Percentiles rank a stretch among this genome's conserved stretches.
phyloP scores from a whole-genome alignment of 2,888 invertebrate species.

The Cynaeus angustus region DNA sequence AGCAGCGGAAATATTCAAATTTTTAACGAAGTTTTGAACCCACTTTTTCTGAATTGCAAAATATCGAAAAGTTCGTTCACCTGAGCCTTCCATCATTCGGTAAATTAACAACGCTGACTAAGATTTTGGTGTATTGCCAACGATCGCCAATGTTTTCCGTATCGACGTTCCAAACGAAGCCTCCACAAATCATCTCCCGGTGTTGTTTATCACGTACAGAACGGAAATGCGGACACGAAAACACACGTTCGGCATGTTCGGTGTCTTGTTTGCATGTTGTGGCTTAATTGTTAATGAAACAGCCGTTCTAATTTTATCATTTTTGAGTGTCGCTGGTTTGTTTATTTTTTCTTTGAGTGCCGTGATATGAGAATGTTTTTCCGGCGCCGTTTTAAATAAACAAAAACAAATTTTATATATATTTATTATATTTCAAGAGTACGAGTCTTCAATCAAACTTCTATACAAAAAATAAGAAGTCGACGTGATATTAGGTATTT shows the following conservation, averaged over 20 bases:
- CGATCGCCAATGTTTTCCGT: not conserved
- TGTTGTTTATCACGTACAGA: conserved; percentile 2
- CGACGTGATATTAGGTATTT: too few relatives aligned
- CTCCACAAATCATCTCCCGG: not conserved
- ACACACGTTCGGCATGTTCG: conserved; percentile 2
- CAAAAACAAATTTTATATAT: too few relatives aligned
- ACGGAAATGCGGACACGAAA: not conserved
- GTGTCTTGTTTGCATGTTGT: not conserved
- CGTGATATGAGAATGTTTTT: too few relatives aligned
- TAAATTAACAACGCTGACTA: too few relatives aligned
- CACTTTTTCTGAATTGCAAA: too few relatives aligned
- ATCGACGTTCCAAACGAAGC: not conserved
- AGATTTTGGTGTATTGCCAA: not conserved
- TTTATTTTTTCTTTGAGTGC: too few relatives aligned
- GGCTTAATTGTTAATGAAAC: conserved; percentile 1
- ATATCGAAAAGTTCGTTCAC: too few relatives aligned
- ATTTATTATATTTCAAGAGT: too few relatives aligned
- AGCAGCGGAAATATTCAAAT: not conserved
- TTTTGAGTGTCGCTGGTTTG: not conserved
- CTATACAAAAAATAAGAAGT: too few relatives aligned
- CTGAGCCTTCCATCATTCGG: too few relatives aligned
- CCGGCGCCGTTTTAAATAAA: too few relatives aligned
- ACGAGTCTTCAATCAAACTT: too few relatives aligned
- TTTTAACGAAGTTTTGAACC: not conserved
- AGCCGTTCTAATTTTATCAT: not conserved